These are phyloP conservation scores for Homarus gammarus DNA, from an alignment of 2,888 invertebrate species.

Conservation along the genomic window DNA sequence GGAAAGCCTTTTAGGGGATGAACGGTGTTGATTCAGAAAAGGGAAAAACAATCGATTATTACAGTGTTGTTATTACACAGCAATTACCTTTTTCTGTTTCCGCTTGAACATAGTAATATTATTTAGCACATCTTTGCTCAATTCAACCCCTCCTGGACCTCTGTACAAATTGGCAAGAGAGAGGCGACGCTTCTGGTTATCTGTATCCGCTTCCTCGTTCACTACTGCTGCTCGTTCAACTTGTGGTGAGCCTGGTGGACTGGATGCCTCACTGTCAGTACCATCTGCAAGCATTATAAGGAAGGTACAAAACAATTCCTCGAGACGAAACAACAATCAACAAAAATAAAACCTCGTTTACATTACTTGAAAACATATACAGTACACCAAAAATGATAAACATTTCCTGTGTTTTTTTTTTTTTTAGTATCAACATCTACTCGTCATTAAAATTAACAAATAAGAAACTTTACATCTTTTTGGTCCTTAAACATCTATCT, in stretches of 20 bases:
- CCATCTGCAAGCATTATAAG: constrained; percentile 52
- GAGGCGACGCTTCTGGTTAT: constrained; percentile 48
- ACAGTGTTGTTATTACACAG: too few relatives aligned
- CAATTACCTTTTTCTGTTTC: constrained; percentile 75
- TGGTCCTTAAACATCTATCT: too few relatives aligned
- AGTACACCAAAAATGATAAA: too few relatives aligned
- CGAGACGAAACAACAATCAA: neutral
- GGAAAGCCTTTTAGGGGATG: too few relatives aligned
- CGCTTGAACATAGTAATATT: constrained; percentile 71
- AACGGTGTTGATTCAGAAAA: too few relatives aligned
- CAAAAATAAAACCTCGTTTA: too few relatives aligned
- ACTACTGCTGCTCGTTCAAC: constrained; percentile 22
- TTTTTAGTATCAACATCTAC: too few relatives aligned
- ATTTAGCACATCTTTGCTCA: constrained; percentile 74
- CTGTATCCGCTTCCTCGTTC: neutral
- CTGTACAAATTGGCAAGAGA: constrained; percentile 69
- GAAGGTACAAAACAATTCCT: neutral
- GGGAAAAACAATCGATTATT: too few relatives aligned
- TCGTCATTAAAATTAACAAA: too few relatives aligned
- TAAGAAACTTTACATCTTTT: too few relatives aligned
- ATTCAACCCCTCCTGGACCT: constrained; percentile 73
- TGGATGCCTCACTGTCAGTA: constrained; percentile 71
- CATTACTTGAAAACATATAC: too few relatives aligned
- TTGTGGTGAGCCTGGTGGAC: constrained; percentile 59
- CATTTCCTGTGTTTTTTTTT: too few relatives aligned